phyloP scores from a whole-genome alignment of 1,140 invertebrate genomes.

The Drosophila pruinosa region DNA sequence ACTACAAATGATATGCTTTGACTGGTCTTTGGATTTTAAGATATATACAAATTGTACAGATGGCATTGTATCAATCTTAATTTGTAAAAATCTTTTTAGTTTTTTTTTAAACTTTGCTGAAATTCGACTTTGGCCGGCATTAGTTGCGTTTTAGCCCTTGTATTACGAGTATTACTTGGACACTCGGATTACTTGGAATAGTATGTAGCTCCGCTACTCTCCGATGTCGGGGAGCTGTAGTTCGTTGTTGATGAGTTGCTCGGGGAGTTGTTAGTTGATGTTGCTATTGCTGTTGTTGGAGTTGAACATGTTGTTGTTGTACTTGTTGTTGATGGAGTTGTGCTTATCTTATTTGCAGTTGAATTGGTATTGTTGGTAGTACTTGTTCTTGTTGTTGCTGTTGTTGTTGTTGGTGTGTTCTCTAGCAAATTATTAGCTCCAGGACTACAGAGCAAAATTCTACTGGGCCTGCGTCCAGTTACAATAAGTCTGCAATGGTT shows the following conservation, averaged over 20 bases:
- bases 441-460: constrained; percentile 77
- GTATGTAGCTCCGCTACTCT: constrained; percentile 56
- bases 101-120: constrained; percentile 28
- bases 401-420: constrained; percentile 40
- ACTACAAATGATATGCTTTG: constrained; percentile 46
- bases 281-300: constrained; percentile 47
- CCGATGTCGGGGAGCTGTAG: constrained; percentile 62
- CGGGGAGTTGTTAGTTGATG: constrained; percentile 29
- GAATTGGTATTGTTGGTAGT: constrained; percentile 28
- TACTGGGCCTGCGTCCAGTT: constrained; percentile 81
- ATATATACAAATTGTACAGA: constrained; percentile 8
- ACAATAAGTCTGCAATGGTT: constrained; percentile 74
- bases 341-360: constrained; percentile 1
- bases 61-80: constrained; percentile 27
- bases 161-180: constrained; percentile 27
- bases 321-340: constrained; percentile 31
- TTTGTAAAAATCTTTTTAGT: constrained; percentile 13
- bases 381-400: constrained; percentile 20
- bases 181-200: constrained; percentile 67
- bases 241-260: constrained; percentile 43
- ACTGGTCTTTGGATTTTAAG: constrained; percentile 32
- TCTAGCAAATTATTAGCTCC: constrained; percentile 68
- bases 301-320: constrained; percentile 23
- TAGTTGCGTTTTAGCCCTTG: constrained; percentile 38
- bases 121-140: constrained; percentile 75